Conservation (phyloP, 2,113 vertebrate genomes). For the Tachycineta bicolor region DNA sequence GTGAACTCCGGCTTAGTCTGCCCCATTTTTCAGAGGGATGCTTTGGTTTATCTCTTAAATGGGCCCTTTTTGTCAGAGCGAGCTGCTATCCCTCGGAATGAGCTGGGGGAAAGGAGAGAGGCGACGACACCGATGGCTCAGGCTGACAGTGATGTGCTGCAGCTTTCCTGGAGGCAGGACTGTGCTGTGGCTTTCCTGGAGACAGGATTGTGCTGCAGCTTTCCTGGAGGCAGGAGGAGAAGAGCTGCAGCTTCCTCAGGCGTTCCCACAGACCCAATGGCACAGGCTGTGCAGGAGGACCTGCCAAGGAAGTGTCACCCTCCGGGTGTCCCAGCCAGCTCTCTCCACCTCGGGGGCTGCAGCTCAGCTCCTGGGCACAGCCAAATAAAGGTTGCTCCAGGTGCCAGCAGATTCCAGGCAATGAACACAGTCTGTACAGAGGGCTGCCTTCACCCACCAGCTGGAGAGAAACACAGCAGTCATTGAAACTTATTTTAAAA, state of each 20-base stretch:
- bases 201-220: not conserved
- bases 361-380: not conserved
- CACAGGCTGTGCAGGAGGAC: not conserved
- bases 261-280: not conserved
- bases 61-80: not conserved
- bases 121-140: accelerated
- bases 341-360: not conserved
- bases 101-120: not conserved
- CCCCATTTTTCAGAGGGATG: not conserved
- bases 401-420: conserved; percentile 31
- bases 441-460: conserved; percentile 10
- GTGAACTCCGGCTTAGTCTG: not conserved
- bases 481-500: conserved; percentile 24
- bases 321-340: not conserved
- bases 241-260: not conserved
- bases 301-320: conserved; percentile 20
- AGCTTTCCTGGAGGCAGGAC: not conserved
- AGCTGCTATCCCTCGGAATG: not conserved
- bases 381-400: conserved; percentile 19
- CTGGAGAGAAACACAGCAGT: conserved; percentile 28
- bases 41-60: not conserved
- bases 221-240: not conserved
- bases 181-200: not conserved
- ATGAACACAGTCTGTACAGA: not conserved
- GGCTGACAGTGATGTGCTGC: not conserved